These are phyloP conservation scores for Physella acuta DNA, from an alignment of 1,140 invertebrate genomes.

Conservation along the genomic window DNA sequence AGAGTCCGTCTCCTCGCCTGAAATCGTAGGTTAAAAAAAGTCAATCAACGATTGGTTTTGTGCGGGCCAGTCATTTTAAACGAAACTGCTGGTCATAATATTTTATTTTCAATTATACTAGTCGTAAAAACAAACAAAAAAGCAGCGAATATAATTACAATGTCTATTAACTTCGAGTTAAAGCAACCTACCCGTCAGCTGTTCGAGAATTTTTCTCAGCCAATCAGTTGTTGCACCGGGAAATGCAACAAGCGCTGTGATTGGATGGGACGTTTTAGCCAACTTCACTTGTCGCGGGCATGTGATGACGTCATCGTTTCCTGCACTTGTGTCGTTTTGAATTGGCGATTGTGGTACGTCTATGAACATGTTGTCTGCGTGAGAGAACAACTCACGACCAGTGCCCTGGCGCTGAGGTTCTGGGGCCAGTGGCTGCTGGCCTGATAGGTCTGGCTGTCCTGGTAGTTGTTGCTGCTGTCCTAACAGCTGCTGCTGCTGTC, in stretches of 20 bases:
- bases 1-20: conserved; percentile 15
- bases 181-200: conserved; percentile 9
- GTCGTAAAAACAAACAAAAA: no score
- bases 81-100: background rate
- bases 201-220: conserved; percentile 1
- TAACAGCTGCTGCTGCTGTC: no score
- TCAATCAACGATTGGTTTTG: background rate
- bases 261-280: conserved; percentile 3
- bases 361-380: no score
- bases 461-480: no score
- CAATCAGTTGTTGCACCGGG: conserved; percentile 1
- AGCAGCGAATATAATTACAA: no score
- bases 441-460: no score
- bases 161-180: no score
- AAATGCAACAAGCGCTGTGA: conserved; percentile 14
- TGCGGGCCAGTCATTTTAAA: background rate
- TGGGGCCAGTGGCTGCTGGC: no score
- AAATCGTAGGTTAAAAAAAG: background rate
- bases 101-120: no score
- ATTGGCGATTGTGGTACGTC: background rate
- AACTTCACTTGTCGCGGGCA: conserved; percentile 6
- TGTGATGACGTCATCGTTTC: background rate
- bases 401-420: no score
- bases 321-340: background rate
- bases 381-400: no score